Base-by-base conservation (phyloP, 1,140 invertebrate genomes). In the Neodiprion fabricii region DNA sequence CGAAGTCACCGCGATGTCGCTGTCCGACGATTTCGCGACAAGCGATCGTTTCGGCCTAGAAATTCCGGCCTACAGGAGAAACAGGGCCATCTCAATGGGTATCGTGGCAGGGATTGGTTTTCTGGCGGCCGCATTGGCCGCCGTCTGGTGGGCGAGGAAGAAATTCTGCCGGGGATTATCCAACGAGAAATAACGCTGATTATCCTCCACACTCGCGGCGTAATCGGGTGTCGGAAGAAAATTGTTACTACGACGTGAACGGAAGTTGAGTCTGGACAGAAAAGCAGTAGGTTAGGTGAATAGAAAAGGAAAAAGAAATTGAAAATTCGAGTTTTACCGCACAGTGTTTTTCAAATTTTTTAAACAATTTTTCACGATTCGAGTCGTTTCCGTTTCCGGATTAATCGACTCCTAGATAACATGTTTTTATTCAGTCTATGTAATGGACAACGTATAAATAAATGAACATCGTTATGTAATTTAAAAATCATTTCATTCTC, bases 61-160 rank as follows among this genome's bases (percentile, higher is more conserved):
- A 68, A 90, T 93, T 11, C 91, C 93, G 2, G 91, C 91, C 1
- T 92, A 92, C 78, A 88, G 91, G 48, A 89, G 89, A 74, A 89
- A 92, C 67, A 85, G 90, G 12, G 91, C 92, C 4, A 88, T 93
- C 68, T 91, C 92, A 1, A 91, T 93, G 79, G 92, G 92, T 17
- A 89, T 92, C 50, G 87, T 89, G 0, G 87, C 85, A 0, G 88
- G 89, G 4, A 88, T 92, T n/a, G 89, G 88, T 14, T 89, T 93
- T 23, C 75, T 93, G n/a, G 90, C 90, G 9, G 86, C 91, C 0
- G 89, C 89, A 23, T 86, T 91, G 9, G 88, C 90, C 65, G 89
- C 87, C 8, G 86, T 92, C 74, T 92, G 91, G 89, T 92, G 91
- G 86, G 89, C 91, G 17, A 89, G 88, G 48, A 90, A 87, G 73